Evolutionary conservation across 2,797 vertebrate species (phyloP), one percentile per base, ranked within the genome.

Genomic region (Furcifer pardalis): DNA sequence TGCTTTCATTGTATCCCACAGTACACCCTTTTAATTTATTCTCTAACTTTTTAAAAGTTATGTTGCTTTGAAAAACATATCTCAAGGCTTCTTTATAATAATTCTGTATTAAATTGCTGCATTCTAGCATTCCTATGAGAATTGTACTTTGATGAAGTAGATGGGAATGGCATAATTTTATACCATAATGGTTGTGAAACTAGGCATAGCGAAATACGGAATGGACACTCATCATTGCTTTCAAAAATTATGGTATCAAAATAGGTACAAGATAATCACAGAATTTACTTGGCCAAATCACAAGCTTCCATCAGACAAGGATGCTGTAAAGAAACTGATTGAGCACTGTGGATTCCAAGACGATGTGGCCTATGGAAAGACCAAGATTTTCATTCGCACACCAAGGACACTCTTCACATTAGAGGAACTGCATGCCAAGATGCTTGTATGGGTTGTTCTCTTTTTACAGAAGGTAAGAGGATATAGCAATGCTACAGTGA

Each of bases 221-320:
- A 40, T 13, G 7, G 42, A 10, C 21, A 56, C 71, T 30, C 30
- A 77, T 35, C 5, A 59, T 17, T 75, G 6, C 32, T 85, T 85
- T 65, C 4, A 25, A 7, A 56, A 42, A 78, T 46, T 12, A 19
- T 56, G 27, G 10, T 81, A 19, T 6, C 0, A 21, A 79, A 44
- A 0, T 92, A 99, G 99, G 91, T 99, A 99, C 94, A 99, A 99
- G 95, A 99, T 99, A 98, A 98, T 99, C 94, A 99, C 98, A 0
- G 97, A 98, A 92, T 97, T 98, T 84, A 99, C 99, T 0, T 99
- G 99, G 99, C 99, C 99, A 1, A 99, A 99, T 93, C 99, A 99
- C 0, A 97, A 98, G 87, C 92, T 99, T 17, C 94, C 97, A 0
- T 98, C 98, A 0, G 98, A 99, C 95, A 96, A 94, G 74, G 97